Percentiles rank a stretch among this genome's conserved stretches.
These are phyloP conservation scores for Cynopterus brachyotis DNA, from an alignment of 2,113 vertebrate genomes.

Conservation along the genomic window DNA sequence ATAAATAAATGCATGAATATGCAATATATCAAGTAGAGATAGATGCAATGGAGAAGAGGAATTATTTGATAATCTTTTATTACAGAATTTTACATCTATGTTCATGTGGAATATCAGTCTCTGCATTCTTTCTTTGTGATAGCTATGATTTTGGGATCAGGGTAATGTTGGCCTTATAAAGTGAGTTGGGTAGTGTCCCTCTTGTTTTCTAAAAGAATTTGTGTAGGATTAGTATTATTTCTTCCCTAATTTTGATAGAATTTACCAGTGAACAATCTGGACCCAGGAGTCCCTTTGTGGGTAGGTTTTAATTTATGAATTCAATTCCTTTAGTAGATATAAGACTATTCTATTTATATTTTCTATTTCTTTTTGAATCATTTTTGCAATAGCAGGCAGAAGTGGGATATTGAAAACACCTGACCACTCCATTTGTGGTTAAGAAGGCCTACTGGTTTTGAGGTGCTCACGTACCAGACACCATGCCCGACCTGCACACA, in stretches of 20 bases:
- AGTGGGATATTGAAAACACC: neutral
- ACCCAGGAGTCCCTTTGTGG: neutral
- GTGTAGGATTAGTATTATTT: neutral
- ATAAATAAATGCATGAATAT: neutral
- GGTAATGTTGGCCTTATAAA: neutral
- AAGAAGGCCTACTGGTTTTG: neutral
- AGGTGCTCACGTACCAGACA: neutral
- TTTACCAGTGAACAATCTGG: neutral
- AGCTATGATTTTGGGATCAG: neutral
- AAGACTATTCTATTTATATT: neutral
- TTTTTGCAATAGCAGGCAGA: neutral
- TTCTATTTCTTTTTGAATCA: neutral
- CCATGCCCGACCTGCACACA: neutral
- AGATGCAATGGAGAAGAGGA: neutral
- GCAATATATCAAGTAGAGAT: neutral
- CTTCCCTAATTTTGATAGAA: neutral
- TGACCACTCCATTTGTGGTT: neutral
- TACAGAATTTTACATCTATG: neutral
- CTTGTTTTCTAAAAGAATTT: neutral
- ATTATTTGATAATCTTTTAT: no score
- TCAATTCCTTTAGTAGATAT: neutral
- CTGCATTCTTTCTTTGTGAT: neutral
- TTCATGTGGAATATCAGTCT: neutral
- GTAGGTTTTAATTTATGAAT: neutral
- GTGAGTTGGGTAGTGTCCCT: neutral